phyloP scores from a whole-genome alignment of 2,797 vertebrate species.

The Diplodus puntazzo region DNA sequence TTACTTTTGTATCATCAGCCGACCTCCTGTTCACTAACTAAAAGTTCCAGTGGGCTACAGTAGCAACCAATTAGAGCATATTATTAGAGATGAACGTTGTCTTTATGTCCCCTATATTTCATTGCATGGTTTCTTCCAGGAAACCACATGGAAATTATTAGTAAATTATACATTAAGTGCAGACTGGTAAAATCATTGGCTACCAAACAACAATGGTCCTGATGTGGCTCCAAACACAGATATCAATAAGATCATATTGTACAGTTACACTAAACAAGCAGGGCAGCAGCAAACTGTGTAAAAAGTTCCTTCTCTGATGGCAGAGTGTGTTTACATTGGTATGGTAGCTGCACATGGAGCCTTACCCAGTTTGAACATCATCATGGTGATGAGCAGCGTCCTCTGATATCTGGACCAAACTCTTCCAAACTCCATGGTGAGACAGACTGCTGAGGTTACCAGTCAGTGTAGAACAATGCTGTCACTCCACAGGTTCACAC shows the following conservation, averaged over 20 bases:
- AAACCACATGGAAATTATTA: neutral
- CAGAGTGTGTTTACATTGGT: neutral
- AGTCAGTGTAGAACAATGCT: conserved; percentile 34
- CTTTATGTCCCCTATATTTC: neutral
- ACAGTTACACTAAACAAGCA: conserved; percentile 4
- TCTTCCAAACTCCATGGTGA: conserved; percentile 80
- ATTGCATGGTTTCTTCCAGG: neutral
- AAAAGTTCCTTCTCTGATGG: neutral
- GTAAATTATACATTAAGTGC: neutral
- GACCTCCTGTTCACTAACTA: neutral
- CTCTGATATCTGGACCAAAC: conserved; percentile 73
- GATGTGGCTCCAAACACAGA: conserved; percentile 2
- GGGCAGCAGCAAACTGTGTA: neutral
- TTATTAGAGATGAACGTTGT: neutral
- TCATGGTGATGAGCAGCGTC: conserved; percentile 76
- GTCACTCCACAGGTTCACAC: conserved; percentile 43
- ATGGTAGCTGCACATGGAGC: neutral
- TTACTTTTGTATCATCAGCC: neutral
- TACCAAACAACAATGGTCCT: neutral
- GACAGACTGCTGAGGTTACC: conserved; percentile 22
- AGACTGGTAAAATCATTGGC: neutral
- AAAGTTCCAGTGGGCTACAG: neutral
- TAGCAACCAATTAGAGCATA: neutral
- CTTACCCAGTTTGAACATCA: conserved; percentile 85
- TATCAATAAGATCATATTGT: neutral